Conservation (phyloP, 2,888 invertebrate genomes). For the Clanis bilineata region DNA sequence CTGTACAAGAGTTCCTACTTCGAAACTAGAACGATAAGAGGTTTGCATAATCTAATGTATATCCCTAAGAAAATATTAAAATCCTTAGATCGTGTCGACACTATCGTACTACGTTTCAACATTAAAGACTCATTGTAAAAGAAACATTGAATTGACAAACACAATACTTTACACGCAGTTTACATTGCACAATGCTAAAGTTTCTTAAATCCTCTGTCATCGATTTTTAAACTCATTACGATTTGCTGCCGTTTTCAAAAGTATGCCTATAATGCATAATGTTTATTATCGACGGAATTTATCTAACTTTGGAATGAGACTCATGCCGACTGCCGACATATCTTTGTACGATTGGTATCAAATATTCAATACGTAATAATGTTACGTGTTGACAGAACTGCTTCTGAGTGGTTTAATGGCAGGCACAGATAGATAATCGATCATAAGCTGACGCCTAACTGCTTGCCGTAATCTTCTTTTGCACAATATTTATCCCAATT, state of each 20-base stretch:
- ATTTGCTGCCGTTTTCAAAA: constrained; percentile 35
- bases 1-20: constrained; percentile 23
- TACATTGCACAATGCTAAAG: constrained; percentile 23
- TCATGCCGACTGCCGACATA: constrained; percentile 11
- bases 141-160: constrained; percentile 3
- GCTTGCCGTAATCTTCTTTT: constrained; percentile 37
- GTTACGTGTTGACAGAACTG: constrained; percentile 21
- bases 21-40: constrained; percentile 21
- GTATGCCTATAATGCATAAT: constrained; percentile 46
- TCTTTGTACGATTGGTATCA: constrained; percentile 17
- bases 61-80: constrained; percentile 10
- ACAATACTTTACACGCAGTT: not conserved
- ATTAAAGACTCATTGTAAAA: not conserved
- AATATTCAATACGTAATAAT: constrained; percentile 20
- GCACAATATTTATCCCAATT: constrained; percentile 27
- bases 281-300: constrained; percentile 45
- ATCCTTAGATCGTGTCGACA: not conserved
- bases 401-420: constrained; percentile 34
- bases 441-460: constrained; percentile 33
- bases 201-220: constrained; percentile 42
- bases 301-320: constrained; percentile 31
- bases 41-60: constrained; percentile 22
- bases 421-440: constrained; percentile 45
- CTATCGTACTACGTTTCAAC: not conserved
- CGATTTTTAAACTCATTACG: constrained; percentile 35